Percentiles rank a stretch among this genome's conserved stretches.
These are phyloP conservation scores for Gadus chalcogrammus DNA, from an alignment of 2,113 vertebrate genomes.

Conservation along the genomic window DNA sequence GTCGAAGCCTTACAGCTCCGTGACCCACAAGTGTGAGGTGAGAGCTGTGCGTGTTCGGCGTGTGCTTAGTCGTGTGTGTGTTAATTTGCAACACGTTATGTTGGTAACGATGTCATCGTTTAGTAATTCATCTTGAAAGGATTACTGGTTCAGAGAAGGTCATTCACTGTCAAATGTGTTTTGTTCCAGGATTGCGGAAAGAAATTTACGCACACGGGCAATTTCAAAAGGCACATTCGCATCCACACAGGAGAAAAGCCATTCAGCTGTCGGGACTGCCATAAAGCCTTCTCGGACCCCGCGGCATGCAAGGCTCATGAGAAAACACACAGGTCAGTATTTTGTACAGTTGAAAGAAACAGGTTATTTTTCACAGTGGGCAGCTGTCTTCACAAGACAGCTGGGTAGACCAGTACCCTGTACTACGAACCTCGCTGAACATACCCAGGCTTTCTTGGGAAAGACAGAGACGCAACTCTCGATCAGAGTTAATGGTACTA, in stretches of 20 bases:
- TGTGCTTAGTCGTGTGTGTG: no score
- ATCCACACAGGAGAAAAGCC: slow-evolving; percentile 98
- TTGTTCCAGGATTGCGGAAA: slow-evolving; percentile 87
- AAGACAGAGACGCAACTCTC: no score
- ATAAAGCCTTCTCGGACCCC: slow-evolving; percentile 93
- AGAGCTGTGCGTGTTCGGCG: slow-evolving; percentile 29
- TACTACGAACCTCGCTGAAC: no score
- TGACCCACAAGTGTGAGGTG: slow-evolving; percentile 95
- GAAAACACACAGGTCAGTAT: slow-evolving; percentile 89
- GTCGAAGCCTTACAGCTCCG: slow-evolving; percentile 88
- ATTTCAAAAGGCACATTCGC: slow-evolving; percentile 96
- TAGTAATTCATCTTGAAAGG: no score
- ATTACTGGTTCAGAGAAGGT: no score
- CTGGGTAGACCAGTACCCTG: no score
- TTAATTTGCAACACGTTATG: no score
- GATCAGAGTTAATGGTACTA: no score
- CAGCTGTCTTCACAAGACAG: no score
- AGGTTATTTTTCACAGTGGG: slow-evolving; percentile 67
- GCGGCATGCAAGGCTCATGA: slow-evolving; percentile 97
- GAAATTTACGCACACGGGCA: slow-evolving; percentile 95
- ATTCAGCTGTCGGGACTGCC: slow-evolving; percentile 91
- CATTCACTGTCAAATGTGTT: neutral
- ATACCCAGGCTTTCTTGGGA: no score
- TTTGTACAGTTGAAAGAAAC: slow-evolving; percentile 78
- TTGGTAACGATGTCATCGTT: no score